phyloP scores from a whole-genome alignment of 1,140 invertebrate genomes.

The Eupeodes corollae region DNA sequence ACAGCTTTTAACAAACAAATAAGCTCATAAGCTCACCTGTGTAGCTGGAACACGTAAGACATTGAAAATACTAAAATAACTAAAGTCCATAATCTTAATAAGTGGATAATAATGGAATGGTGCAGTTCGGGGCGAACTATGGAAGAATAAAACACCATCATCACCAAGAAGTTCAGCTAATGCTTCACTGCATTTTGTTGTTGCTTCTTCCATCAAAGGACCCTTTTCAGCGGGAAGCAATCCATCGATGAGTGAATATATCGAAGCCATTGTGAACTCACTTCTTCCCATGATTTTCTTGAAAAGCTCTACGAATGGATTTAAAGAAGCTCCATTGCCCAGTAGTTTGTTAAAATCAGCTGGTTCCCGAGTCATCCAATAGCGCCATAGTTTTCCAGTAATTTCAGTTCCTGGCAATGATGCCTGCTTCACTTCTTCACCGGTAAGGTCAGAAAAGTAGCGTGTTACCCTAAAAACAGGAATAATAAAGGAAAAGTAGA shows the following conservation, averaged over 20 bases:
- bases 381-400: conserved; percentile 56
- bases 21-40: conserved; percentile 44
- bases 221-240: conserved; percentile 49
- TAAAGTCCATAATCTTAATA: conserved; percentile 74
- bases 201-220: conserved; percentile 50
- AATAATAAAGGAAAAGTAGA: background rate
- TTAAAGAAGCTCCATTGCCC: conserved; percentile 46
- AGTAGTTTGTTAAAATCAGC: conserved; percentile 50
- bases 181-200: conserved; percentile 45
- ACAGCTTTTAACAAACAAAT: background rate
- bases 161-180: conserved; percentile 58
- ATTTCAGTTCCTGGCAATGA: conserved; percentile 48
- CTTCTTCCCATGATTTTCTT: conserved; percentile 47
- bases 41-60: conserved; percentile 71
- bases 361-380: conserved; percentile 60
- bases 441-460: conserved; percentile 8
- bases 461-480: conserved; percentile 1
- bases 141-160: conserved; percentile 76
- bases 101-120: conserved; percentile 74
- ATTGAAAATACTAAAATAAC: conserved; percentile 84
- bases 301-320: conserved; percentile 43
- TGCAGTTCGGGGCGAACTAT: conserved; percentile 69
- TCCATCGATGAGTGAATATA: conserved; percentile 53
- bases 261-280: conserved; percentile 51
- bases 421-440: conserved; percentile 29